phyloP scores from a whole-genome alignment of 2,888 invertebrate genomes.

The Micropterix aruncella region DNA sequence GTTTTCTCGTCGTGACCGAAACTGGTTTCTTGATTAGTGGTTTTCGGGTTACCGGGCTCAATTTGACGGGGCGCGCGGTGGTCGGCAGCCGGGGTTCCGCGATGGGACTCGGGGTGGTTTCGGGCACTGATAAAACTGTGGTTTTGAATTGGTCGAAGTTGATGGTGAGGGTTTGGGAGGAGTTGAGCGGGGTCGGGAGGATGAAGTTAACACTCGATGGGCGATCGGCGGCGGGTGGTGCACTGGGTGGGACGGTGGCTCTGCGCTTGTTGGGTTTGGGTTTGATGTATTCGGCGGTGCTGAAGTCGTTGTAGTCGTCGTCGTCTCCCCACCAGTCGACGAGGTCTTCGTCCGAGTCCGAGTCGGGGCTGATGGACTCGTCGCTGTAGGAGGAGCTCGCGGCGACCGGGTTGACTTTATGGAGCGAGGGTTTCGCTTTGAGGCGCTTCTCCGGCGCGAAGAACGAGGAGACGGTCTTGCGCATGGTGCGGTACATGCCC shows the following conservation, averaged over 20 bases:
- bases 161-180: neutral
- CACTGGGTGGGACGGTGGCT: neutral
- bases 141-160: neutral
- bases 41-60: neutral
- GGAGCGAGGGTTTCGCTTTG: too few relatives aligned
- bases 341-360: neutral
- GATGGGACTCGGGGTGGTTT: neutral
- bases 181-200: neutral
- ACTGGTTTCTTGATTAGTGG: neutral
- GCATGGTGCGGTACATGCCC: neutral
- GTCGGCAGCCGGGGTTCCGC: neutral
- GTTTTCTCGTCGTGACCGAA: neutral
- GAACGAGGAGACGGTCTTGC: neutral
- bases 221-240: neutral
- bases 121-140: neutral
- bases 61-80: neutral
- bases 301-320: neutral
- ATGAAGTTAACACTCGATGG: neutral
- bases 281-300: neutral
- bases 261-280: neutral
- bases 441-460: neutral
- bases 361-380: neutral
- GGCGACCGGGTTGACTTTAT: too few relatives aligned
- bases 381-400: neutral
- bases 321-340: neutral